Evolutionary conservation across 2,797 vertebrate species (phyloP).

Genomic region (Spondyliosoma cantharus): DNA sequence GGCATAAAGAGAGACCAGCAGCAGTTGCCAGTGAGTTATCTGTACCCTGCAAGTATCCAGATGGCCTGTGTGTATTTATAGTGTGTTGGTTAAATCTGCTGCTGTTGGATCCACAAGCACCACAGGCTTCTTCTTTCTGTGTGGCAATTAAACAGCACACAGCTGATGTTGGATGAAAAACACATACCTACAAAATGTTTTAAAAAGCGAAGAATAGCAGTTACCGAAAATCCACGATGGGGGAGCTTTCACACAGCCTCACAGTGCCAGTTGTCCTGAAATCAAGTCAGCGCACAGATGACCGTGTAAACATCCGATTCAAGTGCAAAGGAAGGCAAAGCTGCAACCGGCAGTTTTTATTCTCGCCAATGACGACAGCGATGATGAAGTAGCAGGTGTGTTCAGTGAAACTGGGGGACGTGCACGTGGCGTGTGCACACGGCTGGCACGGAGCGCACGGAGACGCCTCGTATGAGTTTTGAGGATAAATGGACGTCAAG

Average conservation of each 20-base stretch:
- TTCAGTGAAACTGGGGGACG: constrained; percentile 10
- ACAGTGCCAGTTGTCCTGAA: background rate
- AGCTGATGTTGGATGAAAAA: constrained; percentile 46
- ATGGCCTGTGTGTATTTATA: constrained; percentile 68
- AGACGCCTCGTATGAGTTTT: constrained; percentile 72
- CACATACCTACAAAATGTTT: constrained; percentile 40
- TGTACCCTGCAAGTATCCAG: constrained; percentile 61
- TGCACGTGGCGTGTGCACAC: constrained; percentile 26
- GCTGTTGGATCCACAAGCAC: constrained; percentile 58
- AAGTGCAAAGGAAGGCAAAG: constrained; percentile 2
- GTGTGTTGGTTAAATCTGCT: constrained; percentile 63
- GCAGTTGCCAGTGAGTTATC: constrained; percentile 63
- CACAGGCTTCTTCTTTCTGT: constrained; percentile 47
- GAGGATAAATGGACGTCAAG: constrained; percentile 74
- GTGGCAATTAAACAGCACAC: constrained; percentile 52
- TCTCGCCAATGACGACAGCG: constrained; percentile 28
- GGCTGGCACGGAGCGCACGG: constrained; percentile 43
- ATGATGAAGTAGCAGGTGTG: constrained; percentile 37
- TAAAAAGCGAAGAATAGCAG: constrained; percentile 27
- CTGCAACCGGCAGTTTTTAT: background rate
- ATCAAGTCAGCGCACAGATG: constrained; percentile 10
- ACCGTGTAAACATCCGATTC: constrained; percentile 7
- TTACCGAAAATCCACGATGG: background rate
- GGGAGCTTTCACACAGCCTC: background rate
- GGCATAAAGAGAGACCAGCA: constrained; percentile 38